Evolutionary conservation across 2,113 vertebrate species (phyloP).

Genomic region (Chionis minor): DNA sequence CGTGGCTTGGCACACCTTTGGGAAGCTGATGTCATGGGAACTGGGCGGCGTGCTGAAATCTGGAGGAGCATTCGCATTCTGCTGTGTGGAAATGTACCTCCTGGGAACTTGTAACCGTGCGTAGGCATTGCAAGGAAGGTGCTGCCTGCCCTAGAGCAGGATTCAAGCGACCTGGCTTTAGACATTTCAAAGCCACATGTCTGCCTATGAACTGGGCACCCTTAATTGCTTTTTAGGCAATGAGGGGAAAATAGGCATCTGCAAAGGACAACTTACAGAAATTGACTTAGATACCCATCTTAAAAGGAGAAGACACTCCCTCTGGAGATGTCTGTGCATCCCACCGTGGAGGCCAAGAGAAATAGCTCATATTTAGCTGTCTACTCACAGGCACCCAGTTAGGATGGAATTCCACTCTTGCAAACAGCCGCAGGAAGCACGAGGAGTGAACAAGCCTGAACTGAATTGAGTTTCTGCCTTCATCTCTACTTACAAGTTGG

Average conservation of each 20-base stretch:
- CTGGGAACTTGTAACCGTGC: background rate
- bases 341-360: background rate
- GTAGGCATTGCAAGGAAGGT: background rate
- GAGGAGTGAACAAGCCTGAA: background rate
- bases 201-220: background rate
- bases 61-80: background rate
- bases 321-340: background rate
- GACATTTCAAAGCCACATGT: background rate
- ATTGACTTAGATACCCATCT: background rate
- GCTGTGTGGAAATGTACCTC: background rate
- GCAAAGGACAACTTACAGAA: background rate
- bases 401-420: background rate
- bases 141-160: background rate
- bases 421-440: background rate
- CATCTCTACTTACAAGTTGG: background rate
- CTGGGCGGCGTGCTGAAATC: background rate
- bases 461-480: conserved; percentile 13
- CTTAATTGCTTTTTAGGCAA: background rate
- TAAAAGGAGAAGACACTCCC: background rate
- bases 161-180: background rate
- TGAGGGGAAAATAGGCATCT: background rate
- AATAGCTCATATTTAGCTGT: background rate
- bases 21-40: background rate
- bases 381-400: background rate
- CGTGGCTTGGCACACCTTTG: background rate